phyloP scores from a whole-genome alignment of 64 coral and sea anemone species.

The Montipora foliosa region DNA sequence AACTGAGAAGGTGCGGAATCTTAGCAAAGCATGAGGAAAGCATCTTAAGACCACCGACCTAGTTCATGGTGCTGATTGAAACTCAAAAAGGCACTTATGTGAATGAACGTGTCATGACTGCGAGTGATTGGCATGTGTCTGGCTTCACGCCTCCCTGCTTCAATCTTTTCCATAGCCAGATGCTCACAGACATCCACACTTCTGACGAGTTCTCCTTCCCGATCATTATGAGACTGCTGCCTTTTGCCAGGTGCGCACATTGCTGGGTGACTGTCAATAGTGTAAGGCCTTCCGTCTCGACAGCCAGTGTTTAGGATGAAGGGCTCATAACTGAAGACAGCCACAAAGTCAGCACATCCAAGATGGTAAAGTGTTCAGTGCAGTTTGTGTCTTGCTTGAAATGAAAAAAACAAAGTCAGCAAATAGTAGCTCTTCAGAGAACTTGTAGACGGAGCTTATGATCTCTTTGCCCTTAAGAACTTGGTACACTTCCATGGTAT shows the following conservation, averaged over 20 bases:
- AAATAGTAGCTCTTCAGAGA: conserved; percentile 68
- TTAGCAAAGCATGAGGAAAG: too few relatives aligned
- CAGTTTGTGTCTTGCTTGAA: conserved; percentile 44
- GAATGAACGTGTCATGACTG: neutral
- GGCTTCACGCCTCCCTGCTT: conserved; percentile 31
- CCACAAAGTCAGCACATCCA: conserved; percentile 4
- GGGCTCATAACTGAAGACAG: conserved; percentile 28
- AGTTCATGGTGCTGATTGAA: too few relatives aligned
- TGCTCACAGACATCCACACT: conserved; percentile 42
- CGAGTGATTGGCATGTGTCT: conserved; percentile 39
- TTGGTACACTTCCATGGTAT: conserved; percentile 49
- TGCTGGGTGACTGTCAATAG: conserved; percentile 54
- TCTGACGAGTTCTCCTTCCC: conserved; percentile 29
- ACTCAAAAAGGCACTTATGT: neutral
- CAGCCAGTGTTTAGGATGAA: conserved; percentile 44
- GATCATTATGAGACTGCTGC: conserved; percentile 17
- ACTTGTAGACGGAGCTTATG: conserved; percentile 7
- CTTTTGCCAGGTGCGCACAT: conserved; percentile 17
- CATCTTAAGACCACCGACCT: too few relatives aligned
- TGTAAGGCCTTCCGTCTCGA: conserved; percentile 13
- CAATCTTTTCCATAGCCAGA: conserved; percentile 48
- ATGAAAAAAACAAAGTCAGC: conserved; percentile 44
- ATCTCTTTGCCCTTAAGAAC: conserved; percentile 38
- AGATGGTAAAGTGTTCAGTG: conserved; percentile 10
- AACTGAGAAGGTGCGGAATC: too few relatives aligned